Evolutionary conservation across 2,888 invertebrate species (phyloP).

Genomic region (Deilephila porcellus): DNA sequence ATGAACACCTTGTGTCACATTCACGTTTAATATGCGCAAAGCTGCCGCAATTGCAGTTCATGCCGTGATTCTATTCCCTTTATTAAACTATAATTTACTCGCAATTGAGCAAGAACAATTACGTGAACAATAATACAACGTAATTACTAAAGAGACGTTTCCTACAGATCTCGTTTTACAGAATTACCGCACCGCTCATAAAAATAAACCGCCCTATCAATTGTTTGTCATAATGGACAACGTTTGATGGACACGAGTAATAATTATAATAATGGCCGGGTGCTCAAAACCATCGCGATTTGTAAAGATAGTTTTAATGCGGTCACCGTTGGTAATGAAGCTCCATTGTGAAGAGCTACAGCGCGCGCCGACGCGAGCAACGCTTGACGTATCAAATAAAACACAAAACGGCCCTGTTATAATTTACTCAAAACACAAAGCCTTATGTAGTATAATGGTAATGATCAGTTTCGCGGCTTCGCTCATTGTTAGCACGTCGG

Average conservation of each 20-base stretch:
- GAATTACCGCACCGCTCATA: slow-evolving; percentile 55
- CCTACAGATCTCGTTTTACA: slow-evolving; percentile 55
- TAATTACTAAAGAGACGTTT: slow-evolving; percentile 74
- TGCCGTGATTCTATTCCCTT: slow-evolving; percentile 57
- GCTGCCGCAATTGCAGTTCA: slow-evolving; percentile 56
- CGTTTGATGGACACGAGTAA: slow-evolving; percentile 47
- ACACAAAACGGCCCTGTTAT: slow-evolving; percentile 78
- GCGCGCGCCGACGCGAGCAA: slow-evolving; percentile 57
- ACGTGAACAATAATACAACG: slow-evolving; percentile 66
- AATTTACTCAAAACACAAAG: slow-evolving; percentile 85
- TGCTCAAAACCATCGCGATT: slow-evolving; percentile 61
- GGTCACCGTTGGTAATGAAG: slow-evolving; percentile 81
- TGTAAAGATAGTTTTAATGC: slow-evolving; percentile 65
- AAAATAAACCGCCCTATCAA: slow-evolving; percentile 58
- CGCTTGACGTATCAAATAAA: slow-evolving; percentile 72
- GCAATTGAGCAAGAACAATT: slow-evolving; percentile 58
- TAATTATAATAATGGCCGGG: slow-evolving; percentile 58
- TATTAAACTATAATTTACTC: slow-evolving; percentile 56
- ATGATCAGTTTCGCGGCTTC: slow-evolving; percentile 80
- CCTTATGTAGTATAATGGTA: slow-evolving; percentile 82
- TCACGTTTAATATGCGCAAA: slow-evolving; percentile 48
- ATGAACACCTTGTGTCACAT: slow-evolving; percentile 25
- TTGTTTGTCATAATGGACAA: slow-evolving; percentile 51
- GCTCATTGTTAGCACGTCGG: slow-evolving; percentile 81
- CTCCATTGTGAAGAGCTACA: slow-evolving; percentile 62